Evolutionary conservation across 1,140 invertebrate species (phyloP).

Genomic region (Zophobas atratus): DNA sequence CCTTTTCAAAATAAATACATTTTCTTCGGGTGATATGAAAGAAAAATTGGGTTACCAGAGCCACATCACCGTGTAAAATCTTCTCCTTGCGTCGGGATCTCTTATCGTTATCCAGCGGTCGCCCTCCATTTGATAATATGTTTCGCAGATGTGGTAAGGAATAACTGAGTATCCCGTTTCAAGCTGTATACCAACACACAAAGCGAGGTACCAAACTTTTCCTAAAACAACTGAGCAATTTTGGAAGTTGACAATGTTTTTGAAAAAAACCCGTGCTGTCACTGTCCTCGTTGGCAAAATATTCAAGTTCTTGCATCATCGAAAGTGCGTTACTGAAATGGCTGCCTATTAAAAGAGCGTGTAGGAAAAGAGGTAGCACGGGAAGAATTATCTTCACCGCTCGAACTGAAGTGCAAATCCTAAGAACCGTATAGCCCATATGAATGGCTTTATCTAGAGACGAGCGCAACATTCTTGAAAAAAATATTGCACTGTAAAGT

Average conservation of each 20-base stretch:
- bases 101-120: conserved; percentile 62
- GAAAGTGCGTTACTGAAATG: conserved; percentile 65
- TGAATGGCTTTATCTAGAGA: conserved; percentile 59
- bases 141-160: conserved; percentile 61
- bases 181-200: conserved; percentile 69
- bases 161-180: conserved; percentile 69
- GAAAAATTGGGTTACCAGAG: conserved; percentile 65
- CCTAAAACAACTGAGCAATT: conserved; percentile 48
- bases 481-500: conserved; percentile 70
- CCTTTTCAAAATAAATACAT: conserved; percentile 46
- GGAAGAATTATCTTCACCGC: conserved; percentile 64
- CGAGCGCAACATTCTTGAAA: conserved; percentile 59
- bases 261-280: conserved; percentile 67
- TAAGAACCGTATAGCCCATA: conserved; percentile 68
- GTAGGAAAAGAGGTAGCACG: conserved; percentile 67
- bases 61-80: conserved; percentile 69
- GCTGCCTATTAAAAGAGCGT: conserved; percentile 65
- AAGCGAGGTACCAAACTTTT: conserved; percentile 69
- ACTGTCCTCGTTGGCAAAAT: conserved; percentile 64
- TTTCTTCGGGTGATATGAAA: not conserved
- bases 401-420: conserved; percentile 65
- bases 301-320: conserved; percentile 69
- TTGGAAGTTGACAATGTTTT: conserved; percentile 8
- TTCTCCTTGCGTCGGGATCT: conserved; percentile 67
- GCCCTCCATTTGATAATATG: conserved; percentile 68